Percentiles rank a stretch among this genome's conserved stretches.
These are phyloP conservation scores for Mythimna albipuncta DNA, from an alignment of 2,888 invertebrate species.

Conservation along the genomic window DNA sequence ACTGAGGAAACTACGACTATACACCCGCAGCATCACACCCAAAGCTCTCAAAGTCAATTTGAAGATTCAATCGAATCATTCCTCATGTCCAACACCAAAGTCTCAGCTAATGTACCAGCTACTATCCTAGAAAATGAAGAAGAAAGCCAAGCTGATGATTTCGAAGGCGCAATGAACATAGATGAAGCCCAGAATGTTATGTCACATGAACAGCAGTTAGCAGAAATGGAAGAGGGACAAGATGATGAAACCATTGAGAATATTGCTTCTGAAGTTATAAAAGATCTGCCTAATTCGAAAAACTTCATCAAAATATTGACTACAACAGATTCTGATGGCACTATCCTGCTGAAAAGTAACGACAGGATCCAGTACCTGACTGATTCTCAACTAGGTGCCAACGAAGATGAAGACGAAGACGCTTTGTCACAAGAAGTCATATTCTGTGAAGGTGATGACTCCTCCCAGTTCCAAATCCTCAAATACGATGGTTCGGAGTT, in stretches of 20 bases:
- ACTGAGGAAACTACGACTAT: constrained; percentile 27
- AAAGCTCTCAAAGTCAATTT: constrained; percentile 69
- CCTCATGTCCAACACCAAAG: constrained; percentile 79
- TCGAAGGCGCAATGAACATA: constrained; percentile 73
- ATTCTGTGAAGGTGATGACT: constrained; percentile 85
- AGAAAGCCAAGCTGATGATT: constrained; percentile 75
- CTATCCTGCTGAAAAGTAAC: constrained; percentile 79
- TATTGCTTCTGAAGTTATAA: constrained; percentile 58
- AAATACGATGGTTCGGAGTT: constrained; percentile 87
- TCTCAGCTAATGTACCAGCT: constrained; percentile 84
- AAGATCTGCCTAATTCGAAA: constrained; percentile 68
- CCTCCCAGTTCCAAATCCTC: constrained; percentile 84
- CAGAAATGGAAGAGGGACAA: constrained; percentile 64
- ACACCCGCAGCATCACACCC: constrained; percentile 34
- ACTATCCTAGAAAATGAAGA: constrained; percentile 87
- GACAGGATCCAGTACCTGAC: constrained; percentile 81
- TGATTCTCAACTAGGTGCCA: constrained; percentile 74
- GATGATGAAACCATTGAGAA: constrained; percentile 61
- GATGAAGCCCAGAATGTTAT: constrained; percentile 72
- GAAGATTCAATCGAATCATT: constrained; percentile 82
- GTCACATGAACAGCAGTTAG: constrained; percentile 66
- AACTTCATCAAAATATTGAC: constrained; percentile 85
- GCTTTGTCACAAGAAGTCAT: constrained; percentile 83
- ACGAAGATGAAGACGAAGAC: constrained; percentile 75
- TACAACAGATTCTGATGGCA: constrained; percentile 76